Percentiles rank a stretch among this genome's conserved stretches.
These are phyloP conservation scores for Chrosomus eos DNA, from an alignment of 2,797 vertebrate genomes.

Conservation along the genomic window DNA sequence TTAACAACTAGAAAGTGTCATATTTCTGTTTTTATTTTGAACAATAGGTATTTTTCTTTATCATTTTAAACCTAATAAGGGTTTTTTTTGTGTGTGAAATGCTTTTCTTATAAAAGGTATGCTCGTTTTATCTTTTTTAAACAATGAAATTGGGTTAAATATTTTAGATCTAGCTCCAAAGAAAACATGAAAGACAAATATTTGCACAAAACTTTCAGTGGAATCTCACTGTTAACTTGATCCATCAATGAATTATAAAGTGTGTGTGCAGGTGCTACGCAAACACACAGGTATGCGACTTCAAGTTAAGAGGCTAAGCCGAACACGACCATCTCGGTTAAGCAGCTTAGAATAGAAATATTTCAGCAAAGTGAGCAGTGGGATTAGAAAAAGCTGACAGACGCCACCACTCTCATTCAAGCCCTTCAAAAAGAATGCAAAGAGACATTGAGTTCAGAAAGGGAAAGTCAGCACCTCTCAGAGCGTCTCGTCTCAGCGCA, in stretches of 20 bases:
- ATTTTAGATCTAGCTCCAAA: not conserved
- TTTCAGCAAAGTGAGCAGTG: conserved; percentile 38
- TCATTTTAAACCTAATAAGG: no score
- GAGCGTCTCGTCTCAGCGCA: not conserved
- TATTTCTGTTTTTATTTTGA: not conserved
- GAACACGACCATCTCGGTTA: conserved; percentile 40
- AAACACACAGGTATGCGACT: conserved; percentile 4
- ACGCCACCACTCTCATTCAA: conserved; percentile 32
- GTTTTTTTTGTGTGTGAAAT: no score
- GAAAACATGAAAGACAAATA: not conserved
- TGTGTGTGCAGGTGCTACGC: not conserved
- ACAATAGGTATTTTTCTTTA: not conserved
- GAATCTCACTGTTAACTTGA: not conserved
- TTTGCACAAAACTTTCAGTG: conserved; percentile 9
- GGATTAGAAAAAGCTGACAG: conserved; percentile 44
- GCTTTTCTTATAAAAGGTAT: not conserved
- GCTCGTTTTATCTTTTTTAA: not conserved
- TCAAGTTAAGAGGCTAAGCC: not conserved
- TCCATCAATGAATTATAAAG: not conserved
- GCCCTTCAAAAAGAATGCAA: not conserved
- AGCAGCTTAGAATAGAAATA: conserved; percentile 52
- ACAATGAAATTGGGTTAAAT: not conserved
- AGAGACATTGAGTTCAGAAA: not conserved
- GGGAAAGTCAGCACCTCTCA: not conserved
- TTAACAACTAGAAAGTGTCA: not conserved